A percentile compares a stretch with the other conserved stretches of the same genome.
Conservation (phyloP, 2,888 invertebrate species). For the Andrena hattorfiana region DNA sequence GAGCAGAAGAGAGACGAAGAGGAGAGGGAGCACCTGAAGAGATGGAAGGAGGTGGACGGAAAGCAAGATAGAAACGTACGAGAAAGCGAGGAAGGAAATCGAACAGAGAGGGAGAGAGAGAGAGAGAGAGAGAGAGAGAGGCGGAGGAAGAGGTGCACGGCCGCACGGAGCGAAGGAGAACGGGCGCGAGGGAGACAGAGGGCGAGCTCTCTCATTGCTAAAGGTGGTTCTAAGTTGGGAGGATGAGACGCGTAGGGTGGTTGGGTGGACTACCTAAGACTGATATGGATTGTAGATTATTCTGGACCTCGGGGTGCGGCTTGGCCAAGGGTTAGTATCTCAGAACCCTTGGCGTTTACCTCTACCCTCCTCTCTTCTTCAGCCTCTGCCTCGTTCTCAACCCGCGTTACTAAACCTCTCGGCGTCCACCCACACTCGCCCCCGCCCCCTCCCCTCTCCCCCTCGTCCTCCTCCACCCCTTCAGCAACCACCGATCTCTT, state of each 20-base stretch:
- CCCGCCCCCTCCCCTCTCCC: no score
- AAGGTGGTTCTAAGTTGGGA: slow-evolving; percentile 78
- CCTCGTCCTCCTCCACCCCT: slow-evolving; percentile 25
- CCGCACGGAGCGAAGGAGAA: slow-evolving; percentile 20
- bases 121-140: slow-evolving; percentile 55
- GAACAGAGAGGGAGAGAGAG: slow-evolving; percentile 49
- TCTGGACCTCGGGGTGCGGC: slow-evolving; percentile 85
- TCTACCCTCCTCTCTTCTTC: slow-evolving; percentile 67
- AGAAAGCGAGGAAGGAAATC: slow-evolving; percentile 64
- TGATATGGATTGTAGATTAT: slow-evolving; percentile 85
- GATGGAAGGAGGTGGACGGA: slow-evolving; percentile 60
- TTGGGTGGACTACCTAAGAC: slow-evolving; percentile 83
- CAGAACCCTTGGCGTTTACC: slow-evolving; percentile 75
- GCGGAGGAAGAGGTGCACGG: slow-evolving; percentile 38
- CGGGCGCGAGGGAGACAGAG: slow-evolving; percentile 46
- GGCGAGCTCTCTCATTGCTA: slow-evolving; percentile 75
- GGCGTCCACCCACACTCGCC: slow-evolving; percentile 65
- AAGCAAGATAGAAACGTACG: slow-evolving; percentile 78
- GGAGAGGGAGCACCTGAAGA: slow-evolving; percentile 59
- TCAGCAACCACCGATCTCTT: slow-evolving; percentile 62
- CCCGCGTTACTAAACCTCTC: slow-evolving; percentile 75
- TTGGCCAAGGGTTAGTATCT: slow-evolving; percentile 84
- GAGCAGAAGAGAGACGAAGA: slow-evolving; percentile 63
- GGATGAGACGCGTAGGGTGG: slow-evolving; percentile 65
- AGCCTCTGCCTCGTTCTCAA: slow-evolving; percentile 68